Conservation (phyloP, 2,888 invertebrate genomes). For the Sympetrum striolatum region DNA sequence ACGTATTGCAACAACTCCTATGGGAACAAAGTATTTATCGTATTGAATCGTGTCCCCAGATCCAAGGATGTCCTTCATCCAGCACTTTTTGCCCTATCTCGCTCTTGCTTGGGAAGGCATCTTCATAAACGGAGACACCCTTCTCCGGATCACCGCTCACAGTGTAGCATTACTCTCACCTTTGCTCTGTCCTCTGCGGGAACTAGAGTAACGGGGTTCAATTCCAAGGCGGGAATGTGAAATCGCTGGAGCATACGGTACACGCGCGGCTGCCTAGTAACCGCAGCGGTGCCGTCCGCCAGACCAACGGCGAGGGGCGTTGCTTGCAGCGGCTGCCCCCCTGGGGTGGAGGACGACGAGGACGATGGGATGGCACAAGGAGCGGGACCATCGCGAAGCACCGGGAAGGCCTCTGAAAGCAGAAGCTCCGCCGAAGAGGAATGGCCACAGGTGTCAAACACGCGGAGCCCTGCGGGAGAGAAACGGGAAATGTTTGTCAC, state of each 20-base stretch:
- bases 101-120: not conserved
- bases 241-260: not conserved
- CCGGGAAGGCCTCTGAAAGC: conserved; percentile 16
- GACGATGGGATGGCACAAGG: not conserved
- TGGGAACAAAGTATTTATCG: too few relatives aligned
- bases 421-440: not conserved
- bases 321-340: not conserved
- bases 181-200: conserved; percentile 49
- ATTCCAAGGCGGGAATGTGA: conserved; percentile 12
- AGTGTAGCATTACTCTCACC: conserved; percentile 45
- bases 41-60: too few relatives aligned
- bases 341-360: not conserved
- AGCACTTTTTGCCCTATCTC: too few relatives aligned
- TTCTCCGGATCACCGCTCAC: not conserved
- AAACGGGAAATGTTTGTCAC: not conserved
- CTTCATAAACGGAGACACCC: not conserved
- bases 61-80: too few relatives aligned
- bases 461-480: not conserved
- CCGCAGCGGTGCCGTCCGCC: conserved; percentile 13
- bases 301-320: conserved; percentile 29
- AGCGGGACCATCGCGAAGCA: conserved; percentile 40
- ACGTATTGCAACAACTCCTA: too few relatives aligned
- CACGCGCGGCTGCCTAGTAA: not conserved
- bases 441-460: conserved; percentile 43
- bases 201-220: conserved; percentile 45